These are phyloP conservation scores for Drosophila picticornis DNA, from an alignment of 2,888 invertebrate genomes.

Conservation along the genomic window DNA sequence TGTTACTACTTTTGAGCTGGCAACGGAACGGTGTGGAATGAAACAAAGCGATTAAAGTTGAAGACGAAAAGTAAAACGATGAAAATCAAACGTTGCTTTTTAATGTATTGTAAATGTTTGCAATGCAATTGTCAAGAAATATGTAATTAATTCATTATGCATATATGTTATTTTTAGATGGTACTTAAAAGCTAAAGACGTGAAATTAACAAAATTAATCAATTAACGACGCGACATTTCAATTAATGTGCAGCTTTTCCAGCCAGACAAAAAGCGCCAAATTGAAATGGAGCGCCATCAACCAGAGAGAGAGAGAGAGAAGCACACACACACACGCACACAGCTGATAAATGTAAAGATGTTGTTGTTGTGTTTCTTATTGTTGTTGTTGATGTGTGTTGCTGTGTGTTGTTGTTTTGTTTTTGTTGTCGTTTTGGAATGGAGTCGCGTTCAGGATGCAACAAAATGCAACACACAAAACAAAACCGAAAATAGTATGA, in stretches of 20 bases:
- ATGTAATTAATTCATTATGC: constrained; percentile 35
- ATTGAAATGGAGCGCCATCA: constrained; percentile 56
- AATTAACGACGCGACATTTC: constrained; percentile 54
- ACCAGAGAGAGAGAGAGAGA: constrained; percentile 21
- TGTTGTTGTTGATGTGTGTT: constrained; percentile 14
- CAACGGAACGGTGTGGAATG: constrained; percentile 45
- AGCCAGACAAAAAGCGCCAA: constrained; percentile 73
- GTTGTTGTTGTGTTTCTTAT: constrained; percentile 24
- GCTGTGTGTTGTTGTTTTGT: constrained; percentile 12
- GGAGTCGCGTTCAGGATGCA: constrained; percentile 73
- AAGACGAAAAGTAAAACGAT: constrained; percentile 12
- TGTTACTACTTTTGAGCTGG: constrained; percentile 48
- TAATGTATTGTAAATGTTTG: constrained; percentile 51
- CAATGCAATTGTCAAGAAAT: constrained; percentile 36
- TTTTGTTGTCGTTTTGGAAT: constrained; percentile 29
- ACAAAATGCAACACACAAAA: constrained; percentile 85
- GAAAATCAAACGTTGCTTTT: constrained; percentile 64
- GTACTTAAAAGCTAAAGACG: constrained; percentile 63
- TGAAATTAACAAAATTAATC: constrained; percentile 3
- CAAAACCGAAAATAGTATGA: constrained; percentile 83
- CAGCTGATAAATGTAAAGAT: constrained; percentile 19
- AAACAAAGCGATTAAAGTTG: constrained; percentile 44
- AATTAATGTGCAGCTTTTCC: constrained; percentile 74
- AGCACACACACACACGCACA: constrained; percentile 22
- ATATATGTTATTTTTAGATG: constrained; percentile 31